Evolutionary conservation across 2,797 vertebrate genomes (phyloP), one percentile per base, ranked within the genome.

Genomic region (Xiphophorus birchmanni): DNA sequence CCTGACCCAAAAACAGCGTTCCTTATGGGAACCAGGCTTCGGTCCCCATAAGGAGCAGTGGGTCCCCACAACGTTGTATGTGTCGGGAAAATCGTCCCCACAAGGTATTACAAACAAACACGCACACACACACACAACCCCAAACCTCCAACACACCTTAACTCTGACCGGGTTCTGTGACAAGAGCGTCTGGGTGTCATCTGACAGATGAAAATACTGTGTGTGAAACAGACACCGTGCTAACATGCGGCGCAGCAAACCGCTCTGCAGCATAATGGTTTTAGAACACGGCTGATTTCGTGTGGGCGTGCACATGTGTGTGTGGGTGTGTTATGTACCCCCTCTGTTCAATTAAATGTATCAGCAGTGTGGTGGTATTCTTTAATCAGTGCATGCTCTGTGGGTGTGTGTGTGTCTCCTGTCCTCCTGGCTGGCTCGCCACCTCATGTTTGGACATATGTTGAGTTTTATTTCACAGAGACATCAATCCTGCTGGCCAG

Each of bases 131-230:
- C 54, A 56, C 37, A n/a, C 21, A 23, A 26, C 56, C 60, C n/a
- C 56, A 60, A 13, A 15, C 29, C 60, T 35, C 63, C 32, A 21
- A 8, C 35, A 35, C 69, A 72, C 69, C 42, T 72, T 44, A 45
- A 44, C 23, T 54, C 6, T 26, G 26, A 44, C 42, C 13, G 15
- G 90, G 90, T 88, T 89, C 90, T 87, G 78, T 35, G 86, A 89
- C 83, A 83, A 76, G 90, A 82, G 85, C 84, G 76, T 72, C 58
- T 35, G 58, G 86, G 93, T 93, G 91, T 95, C 92, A 50, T 92
- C 91, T 95, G 90, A 93, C 93, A 79, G 90, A 94, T 95, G 92
- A 93, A 95, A 95, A 94, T 95, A 95, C 92, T 94, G 91, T 89
- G 89, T 89, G 87, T 90, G 94, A 93, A 95, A 94, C 45, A 75